Percentiles rank a stretch among this genome's conserved stretches.
phyloP scores from a whole-genome alignment of 2,797 vertebrate species.

The Natrix natrix region DNA sequence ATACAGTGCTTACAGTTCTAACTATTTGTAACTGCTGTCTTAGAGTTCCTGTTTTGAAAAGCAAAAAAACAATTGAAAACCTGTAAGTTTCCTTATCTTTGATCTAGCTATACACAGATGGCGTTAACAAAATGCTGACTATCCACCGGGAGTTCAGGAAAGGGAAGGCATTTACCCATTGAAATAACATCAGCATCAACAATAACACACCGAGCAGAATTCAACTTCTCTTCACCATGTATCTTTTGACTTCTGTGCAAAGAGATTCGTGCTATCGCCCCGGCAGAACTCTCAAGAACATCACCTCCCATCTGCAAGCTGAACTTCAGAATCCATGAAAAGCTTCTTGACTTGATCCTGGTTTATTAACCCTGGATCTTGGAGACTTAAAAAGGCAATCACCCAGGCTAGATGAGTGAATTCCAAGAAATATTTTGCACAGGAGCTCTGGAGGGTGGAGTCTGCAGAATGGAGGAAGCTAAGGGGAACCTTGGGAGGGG shows the following conservation, averaged over 20 bases:
- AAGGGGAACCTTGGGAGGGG: neutral
- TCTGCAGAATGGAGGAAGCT: neutral
- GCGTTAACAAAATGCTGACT: neutral
- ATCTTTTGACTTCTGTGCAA: neutral
- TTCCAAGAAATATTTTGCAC: neutral
- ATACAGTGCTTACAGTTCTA: neutral
- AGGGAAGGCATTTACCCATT: neutral
- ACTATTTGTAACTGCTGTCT: neutral
- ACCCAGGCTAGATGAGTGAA: neutral
- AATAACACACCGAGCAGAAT: neutral
- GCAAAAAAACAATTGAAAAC: neutral
- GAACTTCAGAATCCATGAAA: neutral
- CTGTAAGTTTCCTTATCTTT: neutral
- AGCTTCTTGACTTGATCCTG: neutral
- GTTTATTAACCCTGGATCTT: neutral
- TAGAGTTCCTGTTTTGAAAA: neutral
- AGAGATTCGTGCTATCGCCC: neutral
- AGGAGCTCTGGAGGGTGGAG: neutral
- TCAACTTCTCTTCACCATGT: neutral
- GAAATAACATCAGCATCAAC: neutral
- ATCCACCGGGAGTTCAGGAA: neutral
- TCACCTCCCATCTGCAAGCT: neutral
- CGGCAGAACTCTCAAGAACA: neutral
- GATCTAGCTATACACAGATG: neutral
- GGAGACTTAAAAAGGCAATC: neutral